Percentiles rank a stretch among this genome's conserved stretches.
Evolutionary conservation across 2,113 vertebrate genomes (phyloP).

Genomic region (Periophthalmodon schlosseri): DNA sequence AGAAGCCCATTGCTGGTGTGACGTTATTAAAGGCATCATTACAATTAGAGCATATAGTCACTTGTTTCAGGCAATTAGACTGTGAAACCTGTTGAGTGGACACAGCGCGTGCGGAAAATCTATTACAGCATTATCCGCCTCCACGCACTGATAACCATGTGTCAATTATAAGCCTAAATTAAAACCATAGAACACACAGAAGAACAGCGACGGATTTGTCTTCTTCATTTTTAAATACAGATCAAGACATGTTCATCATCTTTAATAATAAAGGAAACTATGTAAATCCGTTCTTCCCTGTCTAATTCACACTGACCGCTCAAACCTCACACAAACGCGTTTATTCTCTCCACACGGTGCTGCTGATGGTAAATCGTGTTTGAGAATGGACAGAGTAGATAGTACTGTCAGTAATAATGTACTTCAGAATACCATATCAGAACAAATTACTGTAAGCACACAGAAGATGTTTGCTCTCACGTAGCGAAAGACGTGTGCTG

Average conservation of each 20-base stretch:
- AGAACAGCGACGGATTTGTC: neutral
- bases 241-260: neutral
- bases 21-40: neutral
- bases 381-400: neutral
- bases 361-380: neutral
- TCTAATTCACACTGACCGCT: neutral
- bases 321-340: neutral
- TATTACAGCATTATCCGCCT: neutral
- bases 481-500: no score
- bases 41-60: no score
- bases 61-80: neutral
- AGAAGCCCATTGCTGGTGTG: neutral
- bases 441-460: neutral
- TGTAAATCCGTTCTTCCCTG: no score
- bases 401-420: neutral
- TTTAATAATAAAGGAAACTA: neutral
- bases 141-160: neutral
- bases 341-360: neutral
- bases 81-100: neutral
- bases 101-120: neutral
- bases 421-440: neutral
- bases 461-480: neutral
- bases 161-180: neutral
- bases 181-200: neutral
- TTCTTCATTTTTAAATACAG: neutral